Conservation (phyloP, 2,888 invertebrate species). For the Tinea semifulvella region DNA sequence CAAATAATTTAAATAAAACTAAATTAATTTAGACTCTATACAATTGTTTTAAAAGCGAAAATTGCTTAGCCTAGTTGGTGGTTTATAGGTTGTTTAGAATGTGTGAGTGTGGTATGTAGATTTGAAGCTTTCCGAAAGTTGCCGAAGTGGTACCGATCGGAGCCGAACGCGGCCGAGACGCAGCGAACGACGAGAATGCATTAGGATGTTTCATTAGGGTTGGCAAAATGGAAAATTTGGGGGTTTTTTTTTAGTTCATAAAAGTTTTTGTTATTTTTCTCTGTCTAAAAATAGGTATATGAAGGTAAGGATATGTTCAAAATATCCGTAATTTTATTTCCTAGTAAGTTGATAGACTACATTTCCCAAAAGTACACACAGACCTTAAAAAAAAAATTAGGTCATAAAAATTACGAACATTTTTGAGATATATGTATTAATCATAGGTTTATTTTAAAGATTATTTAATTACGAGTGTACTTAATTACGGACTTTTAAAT, state of each 20-base stretch:
- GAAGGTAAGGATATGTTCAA: too few species aligned
- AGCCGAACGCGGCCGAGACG: slow-evolving; percentile 61
- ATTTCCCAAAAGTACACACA: too few species aligned
- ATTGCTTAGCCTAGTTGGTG: neutral
- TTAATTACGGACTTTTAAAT: too few species aligned
- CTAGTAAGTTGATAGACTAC: too few species aligned
- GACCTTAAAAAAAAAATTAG: too few species aligned
- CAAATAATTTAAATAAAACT: neutral
- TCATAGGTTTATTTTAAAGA: too few species aligned
- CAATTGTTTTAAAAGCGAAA: neutral
- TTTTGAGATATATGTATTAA: too few species aligned
- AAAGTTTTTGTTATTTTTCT: too few species aligned
- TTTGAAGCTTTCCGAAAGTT: slow-evolving; percentile 45
- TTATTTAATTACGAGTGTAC: too few species aligned
- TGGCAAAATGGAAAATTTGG: slow-evolving; percentile 21
- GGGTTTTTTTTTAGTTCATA: neutral
- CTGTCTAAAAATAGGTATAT: too few species aligned
- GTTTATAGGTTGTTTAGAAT: neutral
- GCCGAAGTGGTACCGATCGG: slow-evolving; percentile 62
- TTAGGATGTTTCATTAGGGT: slow-evolving; percentile 51
- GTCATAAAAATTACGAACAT: too few species aligned
- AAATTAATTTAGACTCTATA: neutral
- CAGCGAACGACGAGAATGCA: slow-evolving; percentile 57
- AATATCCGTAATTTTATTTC: too few species aligned
- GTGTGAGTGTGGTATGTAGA: slow-evolving; percentile 21